Conservation (phyloP, 2,797 vertebrate genomes). For the Triplophysa bombifrons region DNA sequence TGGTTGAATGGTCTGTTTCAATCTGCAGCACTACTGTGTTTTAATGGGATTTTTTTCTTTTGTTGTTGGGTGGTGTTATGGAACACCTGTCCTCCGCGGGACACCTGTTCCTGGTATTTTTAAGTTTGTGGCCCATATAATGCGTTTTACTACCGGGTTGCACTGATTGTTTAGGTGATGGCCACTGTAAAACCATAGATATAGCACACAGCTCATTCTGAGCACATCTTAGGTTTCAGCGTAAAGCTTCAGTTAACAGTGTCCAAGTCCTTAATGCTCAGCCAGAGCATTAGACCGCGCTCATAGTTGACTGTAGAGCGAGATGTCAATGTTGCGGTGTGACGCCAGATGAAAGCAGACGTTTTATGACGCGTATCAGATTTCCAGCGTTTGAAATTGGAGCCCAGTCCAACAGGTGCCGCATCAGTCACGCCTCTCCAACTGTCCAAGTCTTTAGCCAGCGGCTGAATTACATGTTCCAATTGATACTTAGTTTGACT, state of each 20-base stretch:
- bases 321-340: conserved; percentile 14
- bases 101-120: conserved; percentile 71
- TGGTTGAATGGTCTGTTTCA: neutral
- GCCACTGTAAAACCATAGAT: conserved; percentile 27
- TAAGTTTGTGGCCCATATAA: conserved; percentile 39
- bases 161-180: conserved; percentile 25
- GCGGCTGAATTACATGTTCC: conserved; percentile 38
- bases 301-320: conserved; percentile 12
- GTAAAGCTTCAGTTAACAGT: conserved; percentile 26
- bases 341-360: conserved; percentile 36
- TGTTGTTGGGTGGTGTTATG: conserved; percentile 34
- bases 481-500: conserved; percentile 38
- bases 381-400: conserved; percentile 74
- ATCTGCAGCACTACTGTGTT: neutral
- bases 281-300: conserved; percentile 20
- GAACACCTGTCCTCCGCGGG: conserved; percentile 67
- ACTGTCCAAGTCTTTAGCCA: conserved; percentile 19
- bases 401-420: conserved; percentile 80
- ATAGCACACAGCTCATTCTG: conserved; percentile 2
- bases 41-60: conserved; percentile 49
- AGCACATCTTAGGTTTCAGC: conserved; percentile 32
- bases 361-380: conserved; percentile 65
- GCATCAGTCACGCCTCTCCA: conserved; percentile 75
- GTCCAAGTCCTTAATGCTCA: conserved; percentile 7
- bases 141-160: conserved; percentile 38